phyloP scores from a whole-genome alignment of 2,888 invertebrate species.

The Nymphalis c-album region DNA sequence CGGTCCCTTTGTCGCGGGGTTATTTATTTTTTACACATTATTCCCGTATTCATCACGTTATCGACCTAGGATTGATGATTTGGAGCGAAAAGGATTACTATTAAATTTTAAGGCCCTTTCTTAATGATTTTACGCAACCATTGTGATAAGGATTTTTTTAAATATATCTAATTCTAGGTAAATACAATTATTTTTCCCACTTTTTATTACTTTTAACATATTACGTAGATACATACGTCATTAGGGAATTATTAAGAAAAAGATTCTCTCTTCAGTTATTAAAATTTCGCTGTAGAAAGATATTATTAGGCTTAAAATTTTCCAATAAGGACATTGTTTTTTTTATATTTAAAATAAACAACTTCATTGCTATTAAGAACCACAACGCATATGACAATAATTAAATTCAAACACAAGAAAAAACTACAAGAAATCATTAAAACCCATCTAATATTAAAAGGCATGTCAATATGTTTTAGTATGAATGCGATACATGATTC shows the following conservation, averaged over 20 bases:
- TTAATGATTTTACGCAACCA: slow-evolving; percentile 40
- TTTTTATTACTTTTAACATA: background rate
- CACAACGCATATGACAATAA: no score
- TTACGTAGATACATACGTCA: no score
- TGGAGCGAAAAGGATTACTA: slow-evolving; percentile 58
- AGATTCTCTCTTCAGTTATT: no score
- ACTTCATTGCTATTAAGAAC: no score
- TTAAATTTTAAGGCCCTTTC: slow-evolving; percentile 44
- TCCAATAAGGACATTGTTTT: no score
- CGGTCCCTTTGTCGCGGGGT: slow-evolving; percentile 64
- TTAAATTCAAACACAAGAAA: no score
- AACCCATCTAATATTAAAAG: background rate
- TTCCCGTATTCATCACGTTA: slow-evolving; percentile 42
- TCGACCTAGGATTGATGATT: slow-evolving; percentile 55
- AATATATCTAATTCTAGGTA: background rate
- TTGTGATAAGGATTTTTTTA: slow-evolving; percentile 18
- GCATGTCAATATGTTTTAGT: background rate
- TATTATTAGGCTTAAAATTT: no score
- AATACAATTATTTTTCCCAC: background rate
- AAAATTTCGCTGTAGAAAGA: no score
- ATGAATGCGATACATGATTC: background rate
- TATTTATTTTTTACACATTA: slow-evolving; percentile 50
- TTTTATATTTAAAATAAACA: no score
- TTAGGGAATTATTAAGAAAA: no score
- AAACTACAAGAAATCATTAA: background rate